Percentiles rank a stretch among this genome's conserved stretches.
These are phyloP conservation scores for Drosophila pallidifrons DNA, from an alignment of 1,140 invertebrate species.

Conservation along the genomic window DNA sequence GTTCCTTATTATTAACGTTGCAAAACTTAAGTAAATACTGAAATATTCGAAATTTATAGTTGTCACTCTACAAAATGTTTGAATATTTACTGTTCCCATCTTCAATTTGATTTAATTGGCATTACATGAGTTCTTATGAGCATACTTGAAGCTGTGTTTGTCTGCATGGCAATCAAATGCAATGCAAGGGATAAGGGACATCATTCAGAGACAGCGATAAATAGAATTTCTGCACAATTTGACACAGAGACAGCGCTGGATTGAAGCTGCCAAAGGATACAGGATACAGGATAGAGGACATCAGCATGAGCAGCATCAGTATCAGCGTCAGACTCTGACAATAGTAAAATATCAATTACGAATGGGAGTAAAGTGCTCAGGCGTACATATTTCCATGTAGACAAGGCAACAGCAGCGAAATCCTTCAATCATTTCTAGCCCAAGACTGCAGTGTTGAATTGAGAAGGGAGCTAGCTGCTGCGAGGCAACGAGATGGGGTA, in stretches of 20 bases:
- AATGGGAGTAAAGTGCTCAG: constrained; percentile 69
- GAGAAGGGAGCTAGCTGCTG: not conserved
- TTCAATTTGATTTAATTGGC: constrained; percentile 2
- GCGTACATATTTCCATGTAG: constrained; percentile 10
- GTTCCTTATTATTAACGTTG: too few relatives aligned
- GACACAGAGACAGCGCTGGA: constrained; percentile 31
- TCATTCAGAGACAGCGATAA: constrained; percentile 55
- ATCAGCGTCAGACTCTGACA: constrained; percentile 35
- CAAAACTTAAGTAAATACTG: too few relatives aligned
- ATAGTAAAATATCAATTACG: constrained; percentile 81
- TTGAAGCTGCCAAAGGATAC: constrained; percentile 16
- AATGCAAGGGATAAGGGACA: not conserved
- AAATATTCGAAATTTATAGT: too few relatives aligned
- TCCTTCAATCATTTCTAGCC: constrained; percentile 78
- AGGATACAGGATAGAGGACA: constrained; percentile 3
- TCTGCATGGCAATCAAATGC: constrained; percentile 25
- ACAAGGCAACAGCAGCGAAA: constrained; percentile 49
- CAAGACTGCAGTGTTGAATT: constrained; percentile 19
- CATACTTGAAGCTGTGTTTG: constrained; percentile 11
- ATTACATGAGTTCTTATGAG: not conserved
- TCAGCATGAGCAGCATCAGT: constrained; percentile 35
- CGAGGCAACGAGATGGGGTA: not conserved
- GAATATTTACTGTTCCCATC: not conserved
- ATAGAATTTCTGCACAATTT: constrained; percentile 79
- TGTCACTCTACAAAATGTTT: too few relatives aligned